A percentile compares a stretch with the other conserved stretches of the same genome.
Conservation (phyloP, 2,797 vertebrate species). For the Lepilemur ruficaudatus region DNA sequence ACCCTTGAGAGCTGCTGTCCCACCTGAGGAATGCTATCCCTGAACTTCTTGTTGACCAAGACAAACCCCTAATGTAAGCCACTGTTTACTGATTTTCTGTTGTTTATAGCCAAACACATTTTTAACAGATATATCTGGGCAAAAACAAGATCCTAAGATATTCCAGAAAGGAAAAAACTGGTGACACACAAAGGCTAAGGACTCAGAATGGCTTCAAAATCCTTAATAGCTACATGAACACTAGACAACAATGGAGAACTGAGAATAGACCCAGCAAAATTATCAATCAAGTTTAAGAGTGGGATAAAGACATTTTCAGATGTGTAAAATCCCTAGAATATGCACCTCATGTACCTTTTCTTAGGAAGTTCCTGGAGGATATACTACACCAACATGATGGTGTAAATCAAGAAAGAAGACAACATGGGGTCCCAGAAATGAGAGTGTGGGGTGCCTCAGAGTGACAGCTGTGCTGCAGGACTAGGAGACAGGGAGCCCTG, state of each 20-base stretch:
- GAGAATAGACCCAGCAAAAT: not conserved
- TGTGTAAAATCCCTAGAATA: not conserved
- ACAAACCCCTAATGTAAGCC: not conserved
- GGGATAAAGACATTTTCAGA: not conserved
- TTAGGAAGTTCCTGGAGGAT: not conserved
- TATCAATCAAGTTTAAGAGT: not conserved
- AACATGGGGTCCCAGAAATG: not conserved
- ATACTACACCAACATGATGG: not conserved
- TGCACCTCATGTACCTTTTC: not conserved
- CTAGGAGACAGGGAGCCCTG: not conserved
- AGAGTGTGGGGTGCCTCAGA: too few relatives aligned
- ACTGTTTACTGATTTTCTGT: not conserved
- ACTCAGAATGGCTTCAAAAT: not conserved
- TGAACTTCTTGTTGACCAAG: not conserved
- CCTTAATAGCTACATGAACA: not conserved
- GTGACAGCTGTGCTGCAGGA: not conserved
- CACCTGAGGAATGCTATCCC: not conserved
- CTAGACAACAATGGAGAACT: not conserved
- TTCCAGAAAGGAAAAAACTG: not conserved
- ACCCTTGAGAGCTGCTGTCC: too few relatives aligned
- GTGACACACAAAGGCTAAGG: not conserved
- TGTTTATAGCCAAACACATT: not conserved
- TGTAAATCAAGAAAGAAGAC: not conserved
- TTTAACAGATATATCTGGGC: not conserved
- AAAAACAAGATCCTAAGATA: not conserved